Evolutionary conservation across 2,797 vertebrate genomes (phyloP).

Genomic region (Lepilemur septentrionalis): DNA sequence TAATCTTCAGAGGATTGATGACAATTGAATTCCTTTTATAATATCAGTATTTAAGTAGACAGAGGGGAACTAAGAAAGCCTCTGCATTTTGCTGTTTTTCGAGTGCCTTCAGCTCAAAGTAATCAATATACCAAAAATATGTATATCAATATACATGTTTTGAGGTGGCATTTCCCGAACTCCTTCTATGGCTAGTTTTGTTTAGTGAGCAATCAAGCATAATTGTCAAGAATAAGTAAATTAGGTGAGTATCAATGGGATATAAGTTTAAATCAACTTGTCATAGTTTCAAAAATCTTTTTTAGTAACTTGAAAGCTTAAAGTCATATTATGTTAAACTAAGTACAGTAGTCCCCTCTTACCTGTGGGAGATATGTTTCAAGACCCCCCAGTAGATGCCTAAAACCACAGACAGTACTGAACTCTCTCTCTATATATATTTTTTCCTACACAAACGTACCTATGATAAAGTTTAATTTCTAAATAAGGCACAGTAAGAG

Average conservation of each 20-base stretch:
- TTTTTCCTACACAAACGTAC: neutral
- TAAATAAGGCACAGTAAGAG: neutral
- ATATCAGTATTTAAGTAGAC: neutral
- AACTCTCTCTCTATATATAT: neutral
- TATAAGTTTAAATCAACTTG: neutral
- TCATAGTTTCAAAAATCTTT: neutral
- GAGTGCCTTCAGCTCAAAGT: neutral
- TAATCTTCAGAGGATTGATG: neutral
- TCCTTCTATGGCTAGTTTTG: neutral
- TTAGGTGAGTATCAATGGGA: neutral
- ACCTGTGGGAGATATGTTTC: neutral
- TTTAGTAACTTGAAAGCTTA: neutral
- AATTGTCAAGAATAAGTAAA: neutral
- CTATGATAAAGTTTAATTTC: neutral
- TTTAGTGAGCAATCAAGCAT: neutral
- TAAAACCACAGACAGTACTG: neutral
- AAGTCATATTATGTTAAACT: neutral
- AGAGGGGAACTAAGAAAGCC: neutral
- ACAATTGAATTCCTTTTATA: neutral
- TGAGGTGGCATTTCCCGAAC: neutral
- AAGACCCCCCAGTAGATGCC: neutral
- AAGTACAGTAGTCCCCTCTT: neutral
- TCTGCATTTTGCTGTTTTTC: neutral
- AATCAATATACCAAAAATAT: neutral
- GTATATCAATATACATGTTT: neutral